Base-by-base conservation (phyloP, 2,888 invertebrate genomes). In the Aricia artaxerxes region DNA sequence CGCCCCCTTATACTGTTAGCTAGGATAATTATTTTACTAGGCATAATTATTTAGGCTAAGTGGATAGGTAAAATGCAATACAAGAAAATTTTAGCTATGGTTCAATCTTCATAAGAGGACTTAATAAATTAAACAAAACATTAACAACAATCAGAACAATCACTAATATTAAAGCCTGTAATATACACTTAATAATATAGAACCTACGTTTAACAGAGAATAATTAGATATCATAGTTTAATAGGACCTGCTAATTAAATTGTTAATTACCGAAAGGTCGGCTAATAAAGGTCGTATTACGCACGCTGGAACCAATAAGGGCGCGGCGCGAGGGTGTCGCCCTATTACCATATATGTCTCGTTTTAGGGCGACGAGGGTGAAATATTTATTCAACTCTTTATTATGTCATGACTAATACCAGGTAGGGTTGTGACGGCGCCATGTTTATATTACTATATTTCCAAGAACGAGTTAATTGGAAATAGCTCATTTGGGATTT, bases 211-310 rank as follows among this genome's bases (percentile, higher is more conserved):
- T 31, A 24, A 64, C 64, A 3, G 31, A 64, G 31, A 64, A 64
- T 64, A 69, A 76, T 13, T 35, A 76, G 75, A 75, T 24, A 24
- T 57, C 24, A 57, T 76, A 57, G 16, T 57, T 31, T 53, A 76
- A 76, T 57, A 57, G 31, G 57, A 38, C 16, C 11, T 31, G 49
- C 76, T 57, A 53, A 57, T 76, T 76, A 76, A 76, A 76, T 57
- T 57, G 76, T 76, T 76, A 76, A 76, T 57, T 76, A 76, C 49
- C 76, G 35, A 75, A 75, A 76, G 76, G 76, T 76, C 76, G 57
- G 57, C 16, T 76, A 76, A 76, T 76, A 76, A 57, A 76, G 76
- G 57, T 76, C 76, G 53, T 9, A 35, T 69, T 69, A 69, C 69
- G 69, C 35, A 9, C 49, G 31, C 35, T 76, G 53, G 53, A 76